Base-by-base conservation (phyloP, 2,888 invertebrate genomes). In the Drosophila emarginata region DNA sequence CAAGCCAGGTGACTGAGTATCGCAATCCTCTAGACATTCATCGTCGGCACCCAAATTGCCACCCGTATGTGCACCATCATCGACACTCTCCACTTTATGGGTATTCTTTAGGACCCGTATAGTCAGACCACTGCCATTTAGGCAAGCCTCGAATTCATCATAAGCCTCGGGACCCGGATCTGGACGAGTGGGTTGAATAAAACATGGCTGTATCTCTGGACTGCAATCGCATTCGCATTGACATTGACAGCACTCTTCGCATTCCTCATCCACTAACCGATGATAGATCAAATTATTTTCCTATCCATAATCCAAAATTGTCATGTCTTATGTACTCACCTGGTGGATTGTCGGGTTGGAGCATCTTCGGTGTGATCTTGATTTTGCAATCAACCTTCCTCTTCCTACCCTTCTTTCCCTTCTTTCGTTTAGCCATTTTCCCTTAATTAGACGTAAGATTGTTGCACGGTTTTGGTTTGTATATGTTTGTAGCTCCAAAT, bases 101-200 rank as follows among this genome's bases (percentile, higher is more conserved):
- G 86, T 89, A 23, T 91, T 89, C 76, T 91, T 92, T 1, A 90
- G 78, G 2, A 92, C 91, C 0, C 92, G 89, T 60, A 92, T 89
- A 14, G 85, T 89, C 4, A 92, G 74, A 12, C 90, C 90, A 62
- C 91, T 91, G 50, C 91, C 92, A 77, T 91, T 91, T 1, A 91
- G 77, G 56, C 88, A 87, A 0, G 92, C 92, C 73, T 92, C 91
- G 65, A 92, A 92, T 68, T 91, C 91, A 45, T 92, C 91, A 53
- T 90, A 92, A 4, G 89, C 90, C 14, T 91, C 91, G 0, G 90
- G 89, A 6, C 90, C 89, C n/a, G 88, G 88, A 26, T 89, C 85
- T 0, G 82, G 88, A 23, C 71, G 73, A 4, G 70, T 71, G 4
- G 88, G 78, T 23, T 79, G 75, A 23, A 89, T 76, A 60, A 85